A percentile compares a stretch with the other conserved stretches of the same genome.
Conservation (phyloP, 2,888 invertebrate genomes). For the Sphecodes monilicornis region DNA sequence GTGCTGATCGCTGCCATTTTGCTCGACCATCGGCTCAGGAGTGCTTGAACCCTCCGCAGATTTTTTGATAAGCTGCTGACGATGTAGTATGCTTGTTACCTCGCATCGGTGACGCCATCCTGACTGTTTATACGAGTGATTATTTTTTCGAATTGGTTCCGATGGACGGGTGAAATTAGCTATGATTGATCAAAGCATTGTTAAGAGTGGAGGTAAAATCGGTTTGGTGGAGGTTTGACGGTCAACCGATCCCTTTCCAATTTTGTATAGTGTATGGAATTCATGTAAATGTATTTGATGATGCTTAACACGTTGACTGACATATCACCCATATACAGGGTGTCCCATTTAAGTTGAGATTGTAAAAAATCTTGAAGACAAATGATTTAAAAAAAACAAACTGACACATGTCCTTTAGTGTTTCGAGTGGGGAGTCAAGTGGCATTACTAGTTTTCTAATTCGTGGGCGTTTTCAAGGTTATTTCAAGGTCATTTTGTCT, state of each 20-base stretch:
- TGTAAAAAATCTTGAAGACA: no score
- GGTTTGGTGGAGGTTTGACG: neutral
- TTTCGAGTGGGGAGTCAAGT: no score
- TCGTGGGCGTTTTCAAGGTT: no score
- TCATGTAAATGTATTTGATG: neutral
- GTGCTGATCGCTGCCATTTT: slow-evolving; percentile 1
- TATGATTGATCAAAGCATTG: no score
- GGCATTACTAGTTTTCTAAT: no score
- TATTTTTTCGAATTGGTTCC: neutral
- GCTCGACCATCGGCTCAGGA: neutral
- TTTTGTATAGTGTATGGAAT: neutral
- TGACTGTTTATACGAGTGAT: neutral
- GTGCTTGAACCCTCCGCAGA: neutral
- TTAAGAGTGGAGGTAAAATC: neutral
- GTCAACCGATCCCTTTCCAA: neutral
- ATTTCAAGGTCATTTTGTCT: no score
- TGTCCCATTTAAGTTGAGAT: no score
- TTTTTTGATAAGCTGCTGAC: neutral
- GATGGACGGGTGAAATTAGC: neutral
- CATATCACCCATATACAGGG: no score
- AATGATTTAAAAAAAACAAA: no score
- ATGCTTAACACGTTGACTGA: no score
- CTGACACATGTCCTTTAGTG: no score
- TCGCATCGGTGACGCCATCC: neutral
- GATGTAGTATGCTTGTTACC: neutral